Evolutionary conservation across 2,113 vertebrate species (phyloP), one percentile per base, ranked within the genome.

Genomic region (Actenoides hombroni): DNA sequence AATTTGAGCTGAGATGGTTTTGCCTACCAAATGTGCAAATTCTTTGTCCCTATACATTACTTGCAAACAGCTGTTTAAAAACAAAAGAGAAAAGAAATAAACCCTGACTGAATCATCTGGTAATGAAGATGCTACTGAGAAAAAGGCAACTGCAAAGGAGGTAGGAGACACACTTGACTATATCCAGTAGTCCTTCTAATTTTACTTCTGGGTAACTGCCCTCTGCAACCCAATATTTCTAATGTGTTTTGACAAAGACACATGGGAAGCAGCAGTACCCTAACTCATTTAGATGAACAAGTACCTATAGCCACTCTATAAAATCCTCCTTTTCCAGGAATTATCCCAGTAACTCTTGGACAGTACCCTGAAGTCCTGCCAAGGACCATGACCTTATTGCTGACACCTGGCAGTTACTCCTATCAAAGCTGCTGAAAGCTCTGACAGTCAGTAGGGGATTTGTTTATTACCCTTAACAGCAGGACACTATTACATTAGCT

Each of bases 251-350:
- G 42, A 81, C 48, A 84, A 78, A 84, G 75, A 49, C 12, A 24
- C 5, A 33, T 14, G 33, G 40, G 28, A 91, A 92, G 31, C 39
- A 85, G 46, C 23, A 88, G 63, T 46, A 83, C 31, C 21, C 13
- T 73, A 53, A 39, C 28, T 10, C 28, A 53, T 48, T 78, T 64
- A 67, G 29, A 25, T 48, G 3, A 92, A 70, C 9, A 71, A 78
- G 79, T 29, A 91, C 9, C 33, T 54, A 7, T 23, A 49, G 87
- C 7, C 5, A 2, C 13, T 46, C 54, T 37, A 54, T 20, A 82
- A 95, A 84, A 73, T n/a, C 15, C 35, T 92, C 11, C 5, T 89
- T 90, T 88, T 84, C 86, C 56, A 91, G 73, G 83, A 96, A 93
- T 42, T 48, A 64, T 26, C 11, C 29, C n/a, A 19, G 11, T 40